Evolutionary conservation across 2,797 vertebrate genomes (phyloP), one percentile per base, ranked within the genome.

Genomic region (Clarias platycephalus): DNA sequence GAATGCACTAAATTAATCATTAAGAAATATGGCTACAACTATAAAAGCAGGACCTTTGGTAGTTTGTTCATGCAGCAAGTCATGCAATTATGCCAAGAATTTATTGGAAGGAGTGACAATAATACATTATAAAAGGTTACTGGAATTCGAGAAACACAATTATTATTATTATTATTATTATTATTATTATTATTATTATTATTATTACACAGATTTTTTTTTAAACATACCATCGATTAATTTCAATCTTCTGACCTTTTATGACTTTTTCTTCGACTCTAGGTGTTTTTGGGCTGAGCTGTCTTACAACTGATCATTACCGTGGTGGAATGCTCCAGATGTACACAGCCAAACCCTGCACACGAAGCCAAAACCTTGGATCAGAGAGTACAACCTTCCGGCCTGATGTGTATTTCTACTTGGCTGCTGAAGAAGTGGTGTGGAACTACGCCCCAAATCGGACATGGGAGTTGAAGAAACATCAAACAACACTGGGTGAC

Each of bases 371-470:
- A 40, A 70, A 12, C 28, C 26, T 70, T 57, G 24, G 0, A 55
- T n/a, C 37, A 1, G 26, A 78, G 16, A 8, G 1, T 53, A 63
- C 40, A 0, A 9, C 44, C 66, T 57, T 49, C 34, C 5, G 66
- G 3, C 81, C 83, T 37, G 8, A 64, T 49, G 76, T 82, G 6
- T 18, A 5, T 26, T 87, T 82, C 79, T 89, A 85, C 57, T 76
- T 89, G 24, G 87, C 88, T 66, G 88, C 88, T 63, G 88, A 87
- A 78, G 88, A 89, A 55, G 63, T 77, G 6, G 22, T 26, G n/a
- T 89, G 88, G 88, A 85, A 89, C n/a, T 89, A 88, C 7, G 88
- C 88, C 1, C 90, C 85, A 28, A 22, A 87, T 80, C 81, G 87
- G 4, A 81, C 74, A 53, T 89, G 88, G 88, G 87, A 89, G 81